Conservation (phyloP, 2,888 invertebrate species). For the Bombylius major region DNA sequence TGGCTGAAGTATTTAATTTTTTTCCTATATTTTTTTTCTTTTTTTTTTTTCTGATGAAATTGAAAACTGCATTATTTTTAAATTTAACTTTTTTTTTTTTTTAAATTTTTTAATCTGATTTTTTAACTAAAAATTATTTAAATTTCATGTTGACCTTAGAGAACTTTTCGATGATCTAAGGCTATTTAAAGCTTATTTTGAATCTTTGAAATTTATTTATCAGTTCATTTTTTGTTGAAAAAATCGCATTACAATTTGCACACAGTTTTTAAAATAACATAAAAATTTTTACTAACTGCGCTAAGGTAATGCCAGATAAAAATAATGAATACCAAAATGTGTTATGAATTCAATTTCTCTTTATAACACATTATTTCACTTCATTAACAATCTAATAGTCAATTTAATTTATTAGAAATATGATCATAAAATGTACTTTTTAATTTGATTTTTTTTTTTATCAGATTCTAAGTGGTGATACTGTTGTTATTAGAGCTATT, state of each 20-base stretch:
- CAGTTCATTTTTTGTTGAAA: background rate
- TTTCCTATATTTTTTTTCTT: too few species aligned
- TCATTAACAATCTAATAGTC: background rate
- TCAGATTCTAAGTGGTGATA: constrained; percentile 92
- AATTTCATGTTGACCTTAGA: too few species aligned
- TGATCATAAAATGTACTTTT: background rate
- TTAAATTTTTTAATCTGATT: background rate
- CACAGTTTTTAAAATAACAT: background rate
- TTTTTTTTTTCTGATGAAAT: too few species aligned
- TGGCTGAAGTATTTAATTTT: too few species aligned
- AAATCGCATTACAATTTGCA: background rate
- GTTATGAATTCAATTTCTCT: background rate
- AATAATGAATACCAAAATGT: background rate
- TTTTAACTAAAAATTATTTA: too few species aligned
- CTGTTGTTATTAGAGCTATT: constrained; percentile 77
- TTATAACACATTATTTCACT: background rate
- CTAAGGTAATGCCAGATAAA: background rate
- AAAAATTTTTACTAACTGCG: background rate
- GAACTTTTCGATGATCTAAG: too few species aligned
- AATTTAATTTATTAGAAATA: background rate
- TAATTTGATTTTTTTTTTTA: constrained; percentile 18
- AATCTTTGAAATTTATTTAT: background rate
- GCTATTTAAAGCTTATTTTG: background rate
- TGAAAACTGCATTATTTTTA: too few species aligned
- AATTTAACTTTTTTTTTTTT: background rate